Conservation (phyloP, 2,797 vertebrate genomes). For the Bradypodion ventrale region DNA sequence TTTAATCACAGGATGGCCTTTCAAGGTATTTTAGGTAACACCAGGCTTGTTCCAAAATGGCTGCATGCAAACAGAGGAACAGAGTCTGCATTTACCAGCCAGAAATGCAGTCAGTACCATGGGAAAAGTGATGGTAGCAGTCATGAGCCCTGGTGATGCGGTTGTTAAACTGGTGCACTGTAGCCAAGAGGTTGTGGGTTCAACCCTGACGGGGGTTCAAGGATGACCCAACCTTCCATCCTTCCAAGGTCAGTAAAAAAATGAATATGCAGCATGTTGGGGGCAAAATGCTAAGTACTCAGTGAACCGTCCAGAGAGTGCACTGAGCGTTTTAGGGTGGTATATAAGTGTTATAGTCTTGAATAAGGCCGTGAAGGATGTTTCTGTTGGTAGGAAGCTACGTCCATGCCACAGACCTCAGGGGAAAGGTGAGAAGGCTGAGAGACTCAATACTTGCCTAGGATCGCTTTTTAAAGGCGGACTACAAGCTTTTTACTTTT, state of each 20-base stretch:
- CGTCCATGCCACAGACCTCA: background rate
- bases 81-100: background rate
- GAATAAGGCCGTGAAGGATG: background rate
- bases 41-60: background rate
- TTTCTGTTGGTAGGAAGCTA: background rate
- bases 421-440: too few relatives aligned
- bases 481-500: background rate
- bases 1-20: background rate
- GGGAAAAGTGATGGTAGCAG: background rate
- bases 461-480: background rate
- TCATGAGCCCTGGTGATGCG: too few relatives aligned
- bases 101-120: background rate
- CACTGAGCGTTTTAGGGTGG: too few relatives aligned
- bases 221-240: too few relatives aligned
- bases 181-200: too few relatives aligned
- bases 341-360: too few relatives aligned
- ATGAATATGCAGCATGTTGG: too few relatives aligned
- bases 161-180: too few relatives aligned
- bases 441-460: background rate
- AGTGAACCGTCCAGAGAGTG: too few relatives aligned
- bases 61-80: background rate
- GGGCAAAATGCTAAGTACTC: too few relatives aligned
- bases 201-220: too few relatives aligned
- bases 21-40: background rate
- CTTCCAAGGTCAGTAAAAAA: too few relatives aligned